These are phyloP conservation scores for Dinoponera quadriceps DNA, from an alignment of 1,140 invertebrate species.

Conservation along the genomic window DNA sequence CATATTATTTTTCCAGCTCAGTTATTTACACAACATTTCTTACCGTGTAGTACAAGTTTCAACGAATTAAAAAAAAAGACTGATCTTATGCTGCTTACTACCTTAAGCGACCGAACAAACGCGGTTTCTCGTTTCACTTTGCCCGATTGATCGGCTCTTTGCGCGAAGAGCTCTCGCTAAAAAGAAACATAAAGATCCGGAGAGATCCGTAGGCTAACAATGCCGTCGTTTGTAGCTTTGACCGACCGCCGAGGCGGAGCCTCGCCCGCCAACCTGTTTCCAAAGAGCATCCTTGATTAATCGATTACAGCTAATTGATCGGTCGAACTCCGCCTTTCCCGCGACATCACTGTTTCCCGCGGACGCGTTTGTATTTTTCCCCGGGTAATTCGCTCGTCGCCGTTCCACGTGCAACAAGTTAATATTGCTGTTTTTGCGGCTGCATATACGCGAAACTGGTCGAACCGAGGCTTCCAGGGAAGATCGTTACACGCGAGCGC, in stretches of 20 bases:
- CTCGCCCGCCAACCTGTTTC: not conserved
- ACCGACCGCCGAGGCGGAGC: not conserved
- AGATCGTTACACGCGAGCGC: not conserved
- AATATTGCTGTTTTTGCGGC: slow-evolving; percentile 22
- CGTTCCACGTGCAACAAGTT: slow-evolving; percentile 40
- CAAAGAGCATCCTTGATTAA: not conserved
- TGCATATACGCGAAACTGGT: not conserved
- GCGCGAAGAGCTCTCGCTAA: not conserved
- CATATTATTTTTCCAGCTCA: too few relatives aligned
- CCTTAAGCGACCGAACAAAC: slow-evolving; percentile 29
- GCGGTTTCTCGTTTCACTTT: slow-evolving; percentile 7
- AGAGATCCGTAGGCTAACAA: slow-evolving; percentile 8
- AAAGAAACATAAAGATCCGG: not conserved
- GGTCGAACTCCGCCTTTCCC: slow-evolving; percentile 3
- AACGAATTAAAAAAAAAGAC: too few relatives aligned
- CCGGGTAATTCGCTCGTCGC: slow-evolving; percentile 1
- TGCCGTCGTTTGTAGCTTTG: slow-evolving; percentile 17
- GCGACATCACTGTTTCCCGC: slow-evolving; percentile 1
- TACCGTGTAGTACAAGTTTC: too few relatives aligned
- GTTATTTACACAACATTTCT: too few relatives aligned
- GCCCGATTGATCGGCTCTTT: slow-evolving; percentile 54
- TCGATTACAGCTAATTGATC: not conserved
- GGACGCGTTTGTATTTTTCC: slow-evolving; percentile 18
- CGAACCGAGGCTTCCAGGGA: not conserved
- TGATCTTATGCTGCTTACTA: too few relatives aligned